Conservation (phyloP, 2,888 invertebrate species). For the Drosophila quasianomalipes region DNA sequence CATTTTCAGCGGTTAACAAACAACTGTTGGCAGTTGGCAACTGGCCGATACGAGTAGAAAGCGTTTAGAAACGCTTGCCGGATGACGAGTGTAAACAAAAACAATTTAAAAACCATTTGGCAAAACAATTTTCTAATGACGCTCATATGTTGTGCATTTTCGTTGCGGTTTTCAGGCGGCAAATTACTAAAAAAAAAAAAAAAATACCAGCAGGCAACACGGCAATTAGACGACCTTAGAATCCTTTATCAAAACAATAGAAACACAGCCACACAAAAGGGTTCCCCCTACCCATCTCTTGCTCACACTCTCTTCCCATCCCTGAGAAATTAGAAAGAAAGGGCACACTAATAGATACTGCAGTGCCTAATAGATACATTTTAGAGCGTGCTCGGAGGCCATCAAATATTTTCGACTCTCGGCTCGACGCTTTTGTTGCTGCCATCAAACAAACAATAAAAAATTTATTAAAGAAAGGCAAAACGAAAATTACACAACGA, state of each 20-base stretch:
- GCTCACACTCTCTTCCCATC: background rate
- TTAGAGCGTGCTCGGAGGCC: conserved; percentile 69
- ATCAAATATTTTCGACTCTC: conserved; percentile 60
- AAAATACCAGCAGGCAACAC: conserved; percentile 28
- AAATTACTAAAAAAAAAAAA: conserved; percentile 46
- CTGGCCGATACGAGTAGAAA: conserved; percentile 60
- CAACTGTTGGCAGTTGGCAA: conserved; percentile 66
- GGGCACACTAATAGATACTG: conserved; percentile 64
- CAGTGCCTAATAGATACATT: conserved; percentile 73
- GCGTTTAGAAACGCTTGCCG: conserved; percentile 61
- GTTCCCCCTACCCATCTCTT: conserved; percentile 17
- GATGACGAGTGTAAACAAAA: conserved; percentile 71
- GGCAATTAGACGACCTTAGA: conserved; percentile 71
- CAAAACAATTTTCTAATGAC: conserved; percentile 82
- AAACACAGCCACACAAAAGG: conserved; percentile 39
- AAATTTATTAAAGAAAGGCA: conserved; percentile 78
- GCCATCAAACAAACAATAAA: conserved; percentile 80
- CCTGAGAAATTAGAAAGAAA: conserved; percentile 28
- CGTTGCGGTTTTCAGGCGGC: conserved; percentile 73
- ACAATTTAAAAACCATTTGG: conserved; percentile 82
- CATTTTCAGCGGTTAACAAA: conserved; percentile 61
- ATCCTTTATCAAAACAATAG: conserved; percentile 79
- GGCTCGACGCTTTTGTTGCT: conserved; percentile 29
- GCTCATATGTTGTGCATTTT: conserved; percentile 74
- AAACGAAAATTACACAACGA: conserved; percentile 68